These are phyloP conservation scores for Luperina testacea DNA, from an alignment of 2,888 invertebrate species.

Conservation along the genomic window DNA sequence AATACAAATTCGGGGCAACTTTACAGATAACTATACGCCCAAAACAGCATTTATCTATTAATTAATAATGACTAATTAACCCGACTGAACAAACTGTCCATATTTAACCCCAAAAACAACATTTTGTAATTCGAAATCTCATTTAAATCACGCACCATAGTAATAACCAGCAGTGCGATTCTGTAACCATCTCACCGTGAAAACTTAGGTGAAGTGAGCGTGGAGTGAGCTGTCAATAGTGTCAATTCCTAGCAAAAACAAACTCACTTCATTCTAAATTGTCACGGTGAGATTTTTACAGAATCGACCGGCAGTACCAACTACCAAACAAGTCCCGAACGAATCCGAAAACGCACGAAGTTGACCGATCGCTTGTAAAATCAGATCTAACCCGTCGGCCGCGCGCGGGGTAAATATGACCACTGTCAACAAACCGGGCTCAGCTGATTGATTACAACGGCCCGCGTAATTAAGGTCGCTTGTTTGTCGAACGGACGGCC, in stretches of 20 bases:
- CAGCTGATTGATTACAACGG: conserved; percentile 75
- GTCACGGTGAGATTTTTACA: no score
- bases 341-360: conserved; percentile 39
- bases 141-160: conserved; percentile 13
- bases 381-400: conserved; percentile 62
- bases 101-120: background rate
- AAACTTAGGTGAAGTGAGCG: no score
- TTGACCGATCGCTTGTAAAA: conserved; percentile 56
- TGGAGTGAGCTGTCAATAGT: no score
- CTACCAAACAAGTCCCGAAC: conserved; percentile 23
- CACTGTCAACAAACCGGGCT: conserved; percentile 65
- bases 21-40: background rate
- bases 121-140: conserved; percentile 3
- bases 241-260: no score
- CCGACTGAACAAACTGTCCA: background rate
- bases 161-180: no score
- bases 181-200: no score
- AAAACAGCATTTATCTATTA: background rate
- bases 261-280: no score
- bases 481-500: conserved; percentile 67
- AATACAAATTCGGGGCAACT: background rate
- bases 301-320: background rate
- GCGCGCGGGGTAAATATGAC: conserved; percentile 65
- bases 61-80: conserved; percentile 9
- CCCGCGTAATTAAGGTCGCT: conserved; percentile 73